Conservation (phyloP, 2,113 vertebrate species). For the Nerophis lumbriciformis region DNA sequence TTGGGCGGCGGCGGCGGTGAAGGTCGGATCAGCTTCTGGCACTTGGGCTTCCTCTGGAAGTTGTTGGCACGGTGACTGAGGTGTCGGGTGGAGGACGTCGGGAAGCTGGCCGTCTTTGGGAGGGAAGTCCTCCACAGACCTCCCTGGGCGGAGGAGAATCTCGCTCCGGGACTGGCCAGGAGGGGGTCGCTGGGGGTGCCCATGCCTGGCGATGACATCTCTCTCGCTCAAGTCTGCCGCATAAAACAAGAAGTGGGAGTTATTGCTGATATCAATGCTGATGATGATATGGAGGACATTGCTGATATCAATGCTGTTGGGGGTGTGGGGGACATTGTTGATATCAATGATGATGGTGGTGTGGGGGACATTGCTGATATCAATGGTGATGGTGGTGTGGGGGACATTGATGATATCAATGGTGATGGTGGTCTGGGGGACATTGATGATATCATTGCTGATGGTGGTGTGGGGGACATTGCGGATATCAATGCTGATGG, state of each 20-base stretch:
- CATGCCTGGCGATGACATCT: slow-evolving; percentile 79
- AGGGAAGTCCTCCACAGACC: slow-evolving; percentile 75
- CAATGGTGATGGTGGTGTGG: slow-evolving; percentile 9
- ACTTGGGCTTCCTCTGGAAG: slow-evolving; percentile 93
- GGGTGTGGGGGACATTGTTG: neutral
- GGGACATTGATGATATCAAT: no score
- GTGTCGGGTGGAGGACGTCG: slow-evolving; percentile 78
- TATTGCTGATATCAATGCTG: no score
- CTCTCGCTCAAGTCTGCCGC: slow-evolving; percentile 62
- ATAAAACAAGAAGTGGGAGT: slow-evolving; percentile 12
- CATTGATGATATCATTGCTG: slow-evolving; percentile 49
- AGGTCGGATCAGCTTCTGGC: slow-evolving; percentile 83
- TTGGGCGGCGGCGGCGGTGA: slow-evolving; percentile 91
- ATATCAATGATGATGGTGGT: slow-evolving; percentile 1
- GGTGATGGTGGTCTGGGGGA: slow-evolving; percentile 1
- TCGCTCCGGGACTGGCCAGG: slow-evolving; percentile 68
- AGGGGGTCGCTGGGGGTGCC: slow-evolving; percentile 78
- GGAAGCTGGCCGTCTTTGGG: slow-evolving; percentile 75
- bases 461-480: neutral
- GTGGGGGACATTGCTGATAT: neutral
- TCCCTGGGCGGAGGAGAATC: slow-evolving; percentile 72
- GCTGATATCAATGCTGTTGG: neutral
- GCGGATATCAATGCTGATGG: neutral
- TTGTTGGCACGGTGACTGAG: slow-evolving; percentile 97
- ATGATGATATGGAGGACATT: no score